Evolutionary conservation across 2,797 vertebrate genomes (phyloP).

Genomic region (Halcyon badia): DNA sequence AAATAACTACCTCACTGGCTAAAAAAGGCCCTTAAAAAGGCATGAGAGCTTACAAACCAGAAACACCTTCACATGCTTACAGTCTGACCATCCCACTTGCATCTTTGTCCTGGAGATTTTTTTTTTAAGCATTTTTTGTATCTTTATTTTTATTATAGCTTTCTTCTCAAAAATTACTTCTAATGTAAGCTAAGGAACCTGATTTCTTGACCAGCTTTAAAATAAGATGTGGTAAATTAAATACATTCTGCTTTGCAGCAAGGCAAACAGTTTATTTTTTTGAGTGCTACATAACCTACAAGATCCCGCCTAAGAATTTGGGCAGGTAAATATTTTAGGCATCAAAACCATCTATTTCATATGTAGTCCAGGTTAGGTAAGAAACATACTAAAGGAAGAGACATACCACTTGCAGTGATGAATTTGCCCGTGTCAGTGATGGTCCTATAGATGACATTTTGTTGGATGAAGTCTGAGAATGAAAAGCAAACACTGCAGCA

Average conservation of each 20-base stretch:
- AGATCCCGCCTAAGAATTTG: background rate
- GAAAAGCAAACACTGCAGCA: background rate
- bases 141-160: background rate
- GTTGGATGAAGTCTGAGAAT: slow-evolving; percentile 79
- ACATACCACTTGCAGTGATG: slow-evolving; percentile 74
- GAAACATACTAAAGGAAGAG: background rate
- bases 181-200: background rate
- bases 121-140: background rate
- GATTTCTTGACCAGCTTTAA: background rate
- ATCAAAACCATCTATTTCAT: background rate
- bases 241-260: background rate
- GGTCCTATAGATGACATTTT: slow-evolving; percentile 79
- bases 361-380: background rate
- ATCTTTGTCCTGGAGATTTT: background rate
- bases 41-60: background rate
- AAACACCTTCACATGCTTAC: background rate
- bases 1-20: background rate
- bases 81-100: background rate
- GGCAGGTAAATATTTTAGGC: background rate
- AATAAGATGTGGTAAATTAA: background rate
- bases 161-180: background rate
- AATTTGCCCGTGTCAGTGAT: slow-evolving; percentile 69
- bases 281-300: background rate
- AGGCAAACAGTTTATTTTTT: background rate
- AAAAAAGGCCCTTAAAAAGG: background rate